A percentile compares a stretch with the other conserved stretches of the same genome.
These are phyloP conservation scores for Irena cyanogastra DNA, from an alignment of 2,113 vertebrate genomes.

Conservation along the genomic window DNA sequence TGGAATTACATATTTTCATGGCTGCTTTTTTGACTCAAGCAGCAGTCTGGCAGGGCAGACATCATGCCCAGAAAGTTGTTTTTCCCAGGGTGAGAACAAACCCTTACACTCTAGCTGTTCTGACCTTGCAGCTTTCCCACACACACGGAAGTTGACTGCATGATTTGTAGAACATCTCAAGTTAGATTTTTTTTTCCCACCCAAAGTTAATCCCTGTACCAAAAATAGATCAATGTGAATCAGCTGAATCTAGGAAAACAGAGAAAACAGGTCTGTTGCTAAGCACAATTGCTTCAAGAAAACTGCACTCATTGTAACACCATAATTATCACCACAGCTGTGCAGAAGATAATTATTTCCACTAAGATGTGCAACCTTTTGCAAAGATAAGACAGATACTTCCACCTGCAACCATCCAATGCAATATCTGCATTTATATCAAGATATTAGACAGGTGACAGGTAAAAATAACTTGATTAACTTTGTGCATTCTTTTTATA, in stretches of 20 bases:
- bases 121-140: conserved; percentile 8
- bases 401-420: neutral
- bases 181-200: neutral
- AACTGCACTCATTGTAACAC: neutral
- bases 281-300: neutral
- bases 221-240: conserved; percentile 4
- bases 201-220: neutral
- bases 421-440: neutral
- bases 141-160: neutral
- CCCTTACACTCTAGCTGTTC: neutral
- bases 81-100: conserved; percentile 25
- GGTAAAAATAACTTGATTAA: neutral
- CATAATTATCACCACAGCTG: neutral
- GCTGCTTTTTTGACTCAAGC: neutral
- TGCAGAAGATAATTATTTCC: neutral
- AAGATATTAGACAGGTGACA: neutral
- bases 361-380: neutral
- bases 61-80: neutral
- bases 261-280: neutral
- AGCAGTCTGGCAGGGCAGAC: neutral
- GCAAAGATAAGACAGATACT: neutral
- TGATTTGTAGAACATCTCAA: neutral
- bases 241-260: neutral
- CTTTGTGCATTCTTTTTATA: neutral
- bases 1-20: neutral